Conservation (phyloP, 2,113 vertebrate genomes). For the Hypomesus transpacificus region DNA sequence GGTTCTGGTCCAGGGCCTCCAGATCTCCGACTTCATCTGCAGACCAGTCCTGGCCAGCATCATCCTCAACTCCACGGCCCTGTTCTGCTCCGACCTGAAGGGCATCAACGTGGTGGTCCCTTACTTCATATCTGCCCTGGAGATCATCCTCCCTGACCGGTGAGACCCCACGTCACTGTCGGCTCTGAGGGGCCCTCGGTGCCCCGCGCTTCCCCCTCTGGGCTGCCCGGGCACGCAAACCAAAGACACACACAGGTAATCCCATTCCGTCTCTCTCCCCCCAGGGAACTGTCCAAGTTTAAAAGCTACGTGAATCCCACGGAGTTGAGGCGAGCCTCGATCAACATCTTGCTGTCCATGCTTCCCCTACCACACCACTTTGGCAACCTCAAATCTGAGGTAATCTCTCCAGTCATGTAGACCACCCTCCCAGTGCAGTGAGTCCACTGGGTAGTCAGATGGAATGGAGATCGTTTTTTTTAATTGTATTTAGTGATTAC, state of each 20-base stretch:
- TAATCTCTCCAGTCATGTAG: slow-evolving; percentile 44
- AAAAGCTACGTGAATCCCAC: slow-evolving; percentile 85
- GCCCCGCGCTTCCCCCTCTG: no score
- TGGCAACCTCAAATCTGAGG: slow-evolving; percentile 85
- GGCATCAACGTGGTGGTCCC: slow-evolving; percentile 90
- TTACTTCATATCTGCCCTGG: slow-evolving; percentile 87
- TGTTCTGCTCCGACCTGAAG: slow-evolving; percentile 92
- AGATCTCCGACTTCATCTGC: slow-evolving; percentile 84
- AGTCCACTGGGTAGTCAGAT: neutral
- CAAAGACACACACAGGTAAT: neutral
- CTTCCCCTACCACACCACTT: slow-evolving; percentile 89
- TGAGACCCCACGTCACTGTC: slow-evolving; percentile 50
- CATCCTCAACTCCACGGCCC: slow-evolving; percentile 86
- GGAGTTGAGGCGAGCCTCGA: slow-evolving; percentile 87
- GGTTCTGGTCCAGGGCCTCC: slow-evolving; percentile 89
- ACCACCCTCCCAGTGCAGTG: neutral
- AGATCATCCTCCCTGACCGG: slow-evolving; percentile 91
- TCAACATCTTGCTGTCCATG: slow-evolving; percentile 86
- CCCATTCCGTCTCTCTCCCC: slow-evolving; percentile 9
- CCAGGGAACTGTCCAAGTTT: slow-evolving; percentile 88
- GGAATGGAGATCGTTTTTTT: neutral
- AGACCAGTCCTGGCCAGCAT: slow-evolving; percentile 87
- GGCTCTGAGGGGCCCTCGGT: no score
- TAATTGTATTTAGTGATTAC: no score
- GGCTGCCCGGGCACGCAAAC: neutral